Percentiles rank a stretch among this genome's conserved stretches.
Evolutionary conservation across 2,888 invertebrate species (phyloP).

Genomic region (Aphrophora alni): DNA sequence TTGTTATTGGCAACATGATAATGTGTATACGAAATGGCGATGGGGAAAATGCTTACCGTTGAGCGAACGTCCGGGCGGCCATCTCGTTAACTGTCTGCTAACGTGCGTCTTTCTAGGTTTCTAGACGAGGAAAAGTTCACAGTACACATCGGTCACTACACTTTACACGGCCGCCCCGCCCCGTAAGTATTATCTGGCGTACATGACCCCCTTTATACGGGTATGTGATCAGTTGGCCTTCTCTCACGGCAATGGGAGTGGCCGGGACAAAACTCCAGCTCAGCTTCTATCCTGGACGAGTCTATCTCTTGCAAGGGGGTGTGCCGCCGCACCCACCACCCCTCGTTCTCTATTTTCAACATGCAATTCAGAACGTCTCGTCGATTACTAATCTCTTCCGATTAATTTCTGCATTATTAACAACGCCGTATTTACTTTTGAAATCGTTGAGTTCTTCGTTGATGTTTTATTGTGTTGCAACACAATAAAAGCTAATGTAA

Average conservation of each 20-base stretch:
- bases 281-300: conserved; percentile 5
- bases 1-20: background rate
- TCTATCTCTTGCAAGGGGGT: conserved; percentile 4
- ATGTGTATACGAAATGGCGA: no score
- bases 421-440: background rate
- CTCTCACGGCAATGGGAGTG: conserved; percentile 1
- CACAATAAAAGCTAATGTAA: no score
- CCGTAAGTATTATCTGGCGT: background rate
- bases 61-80: background rate
- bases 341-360: background rate
- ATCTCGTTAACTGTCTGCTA: background rate
- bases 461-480: no score
- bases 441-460: background rate
- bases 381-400: conserved; percentile 1
- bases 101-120: background rate
- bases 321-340: conserved; percentile 3
- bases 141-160: background rate
- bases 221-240: background rate
- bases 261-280: conserved; percentile 3
- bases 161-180: background rate
- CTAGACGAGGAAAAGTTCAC: background rate
- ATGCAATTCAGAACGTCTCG: conserved; percentile 9
- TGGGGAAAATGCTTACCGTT: background rate
- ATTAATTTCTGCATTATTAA: conserved; percentile 4
- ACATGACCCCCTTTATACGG: background rate